These are phyloP conservation scores for Agrochola litura DNA, from an alignment of 2,888 invertebrate genomes.

Conservation along the genomic window DNA sequence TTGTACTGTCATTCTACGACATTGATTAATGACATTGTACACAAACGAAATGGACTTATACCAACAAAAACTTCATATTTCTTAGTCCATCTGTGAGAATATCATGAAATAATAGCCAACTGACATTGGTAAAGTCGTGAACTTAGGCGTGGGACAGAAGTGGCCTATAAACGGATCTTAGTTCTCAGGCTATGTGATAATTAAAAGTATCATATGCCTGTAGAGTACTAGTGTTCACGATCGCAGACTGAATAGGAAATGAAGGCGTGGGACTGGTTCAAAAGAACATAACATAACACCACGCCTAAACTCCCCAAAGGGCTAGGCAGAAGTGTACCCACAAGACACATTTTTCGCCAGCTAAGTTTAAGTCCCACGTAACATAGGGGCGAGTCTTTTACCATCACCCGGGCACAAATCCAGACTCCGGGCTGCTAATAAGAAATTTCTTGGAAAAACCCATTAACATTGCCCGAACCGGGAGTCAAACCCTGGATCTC, in stretches of 20 bases:
- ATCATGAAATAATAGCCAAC: slow-evolving; percentile 48
- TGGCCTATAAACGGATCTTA: slow-evolving; percentile 54
- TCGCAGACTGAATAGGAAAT: slow-evolving; percentile 34
- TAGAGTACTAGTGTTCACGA: slow-evolving; percentile 47
- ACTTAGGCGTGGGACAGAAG: slow-evolving; percentile 60
- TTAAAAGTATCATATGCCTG: slow-evolving; percentile 51
- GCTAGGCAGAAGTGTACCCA: background rate
- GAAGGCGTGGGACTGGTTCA: slow-evolving; percentile 33
- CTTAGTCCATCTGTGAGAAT: slow-evolving; percentile 51
- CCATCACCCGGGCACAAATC: background rate
- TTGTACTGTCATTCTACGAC: slow-evolving; percentile 27
- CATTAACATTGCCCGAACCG: background rate
- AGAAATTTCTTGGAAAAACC: background rate
- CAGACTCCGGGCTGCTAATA: background rate
- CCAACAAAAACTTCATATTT: slow-evolving; percentile 43
- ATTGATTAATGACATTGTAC: slow-evolving; percentile 54
- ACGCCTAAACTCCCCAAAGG: background rate
- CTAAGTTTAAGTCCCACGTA: background rate
- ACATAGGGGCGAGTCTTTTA: background rate
- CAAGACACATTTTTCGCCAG: background rate
- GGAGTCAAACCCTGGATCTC: background rate
- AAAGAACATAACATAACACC: background rate
- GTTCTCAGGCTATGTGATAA: slow-evolving; percentile 61
- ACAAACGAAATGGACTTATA: slow-evolving; percentile 14
- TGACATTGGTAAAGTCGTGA: slow-evolving; percentile 63